These are phyloP conservation scores for Sebastes wilsoni DNA, from an alignment of 2,797 vertebrate genomes.

Conservation along the genomic window DNA sequence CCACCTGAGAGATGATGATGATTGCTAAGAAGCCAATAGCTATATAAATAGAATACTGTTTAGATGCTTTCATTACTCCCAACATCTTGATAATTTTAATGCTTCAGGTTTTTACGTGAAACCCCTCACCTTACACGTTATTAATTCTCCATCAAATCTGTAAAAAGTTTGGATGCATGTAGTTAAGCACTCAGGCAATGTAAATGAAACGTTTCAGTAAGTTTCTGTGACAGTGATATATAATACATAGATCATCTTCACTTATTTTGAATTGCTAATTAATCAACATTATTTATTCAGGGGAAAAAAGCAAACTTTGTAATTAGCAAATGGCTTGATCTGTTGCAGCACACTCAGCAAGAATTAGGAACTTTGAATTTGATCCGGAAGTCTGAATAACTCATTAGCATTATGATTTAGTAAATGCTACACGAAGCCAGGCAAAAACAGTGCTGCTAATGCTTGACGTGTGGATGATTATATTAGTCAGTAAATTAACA, in stretches of 20 bases:
- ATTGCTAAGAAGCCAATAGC: not conserved
- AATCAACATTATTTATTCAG: slow-evolving; percentile 86
- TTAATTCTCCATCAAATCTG: slow-evolving; percentile 73
- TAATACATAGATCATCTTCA: slow-evolving; percentile 84
- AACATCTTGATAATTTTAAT: slow-evolving; percentile 46
- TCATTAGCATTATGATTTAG: slow-evolving; percentile 69
- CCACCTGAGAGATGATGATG: slow-evolving; percentile 9
- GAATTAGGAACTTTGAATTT: slow-evolving; percentile 71
- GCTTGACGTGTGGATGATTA: slow-evolving; percentile 57
- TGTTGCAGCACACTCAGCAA: slow-evolving; percentile 69
- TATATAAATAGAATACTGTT: not conserved
- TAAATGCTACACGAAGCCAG: slow-evolving; percentile 69
- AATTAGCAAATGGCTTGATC: slow-evolving; percentile 79
- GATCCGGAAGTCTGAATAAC: slow-evolving; percentile 71
- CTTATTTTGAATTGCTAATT: slow-evolving; percentile 85
- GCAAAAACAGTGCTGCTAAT: slow-evolving; percentile 41
- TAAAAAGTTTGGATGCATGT: slow-evolving; percentile 73
- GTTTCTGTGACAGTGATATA: slow-evolving; percentile 83
- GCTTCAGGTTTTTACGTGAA: slow-evolving; percentile 40
- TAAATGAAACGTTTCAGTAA: slow-evolving; percentile 81
- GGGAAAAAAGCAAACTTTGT: slow-evolving; percentile 74
- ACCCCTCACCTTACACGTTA: slow-evolving; percentile 68
- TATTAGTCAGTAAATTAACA: slow-evolving; percentile 67
- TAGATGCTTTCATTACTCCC: slow-evolving; percentile 1
- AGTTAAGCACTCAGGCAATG: slow-evolving; percentile 78